phyloP scores from a whole-genome alignment of 2,797 vertebrate genomes.

The Garrulus glandarius region DNA sequence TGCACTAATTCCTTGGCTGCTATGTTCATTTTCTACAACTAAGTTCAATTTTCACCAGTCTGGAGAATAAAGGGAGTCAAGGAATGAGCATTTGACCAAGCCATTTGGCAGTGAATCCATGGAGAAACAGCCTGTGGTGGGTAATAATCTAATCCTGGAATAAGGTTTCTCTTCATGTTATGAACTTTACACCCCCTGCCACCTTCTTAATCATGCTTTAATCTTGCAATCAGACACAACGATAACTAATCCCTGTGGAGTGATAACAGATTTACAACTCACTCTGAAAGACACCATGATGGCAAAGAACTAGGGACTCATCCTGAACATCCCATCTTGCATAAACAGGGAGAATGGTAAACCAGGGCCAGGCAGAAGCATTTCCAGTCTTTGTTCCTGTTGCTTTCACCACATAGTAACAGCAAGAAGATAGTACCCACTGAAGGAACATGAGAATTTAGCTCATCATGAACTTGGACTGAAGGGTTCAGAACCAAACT shows the following conservation, averaged over 20 bases:
- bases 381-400: not conserved
- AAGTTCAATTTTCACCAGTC: not conserved
- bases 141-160: not conserved
- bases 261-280: not conserved
- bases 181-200: not conserved
- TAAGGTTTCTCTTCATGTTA: not conserved
- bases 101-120: not conserved
- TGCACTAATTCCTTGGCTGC: not conserved
- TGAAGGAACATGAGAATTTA: not conserved
- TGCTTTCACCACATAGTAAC: not conserved
- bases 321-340: not conserved
- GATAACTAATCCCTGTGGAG: not conserved
- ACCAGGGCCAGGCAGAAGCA: rapidly evolving
- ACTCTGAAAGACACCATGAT: not conserved
- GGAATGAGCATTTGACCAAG: not conserved
- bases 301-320: not conserved
- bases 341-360: not conserved
- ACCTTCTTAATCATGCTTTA: not conserved
- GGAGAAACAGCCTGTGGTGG: not conserved
- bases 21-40: not conserved
- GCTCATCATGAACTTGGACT: not conserved
- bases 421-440: not conserved
- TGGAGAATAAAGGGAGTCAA: not conserved
- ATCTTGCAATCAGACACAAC: not conserved
- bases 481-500: not conserved